Conservation (phyloP, 2,113 vertebrate genomes). For the Gallinago undulata region DNA sequence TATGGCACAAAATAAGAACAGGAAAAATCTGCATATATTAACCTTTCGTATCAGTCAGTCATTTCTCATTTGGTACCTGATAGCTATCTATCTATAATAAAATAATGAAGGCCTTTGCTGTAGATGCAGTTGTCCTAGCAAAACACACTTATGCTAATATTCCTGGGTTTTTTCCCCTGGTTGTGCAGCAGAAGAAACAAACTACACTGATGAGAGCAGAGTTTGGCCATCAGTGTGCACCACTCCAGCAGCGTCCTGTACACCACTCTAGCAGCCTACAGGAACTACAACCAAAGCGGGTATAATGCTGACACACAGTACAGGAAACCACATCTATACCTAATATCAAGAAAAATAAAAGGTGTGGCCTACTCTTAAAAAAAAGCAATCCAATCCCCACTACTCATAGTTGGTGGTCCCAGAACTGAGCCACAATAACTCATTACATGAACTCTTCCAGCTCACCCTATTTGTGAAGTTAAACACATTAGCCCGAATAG, state of each 20-base stretch:
- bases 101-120: not conserved
- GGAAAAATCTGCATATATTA: not conserved
- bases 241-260: not conserved
- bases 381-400: not conserved
- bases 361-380: not conserved
- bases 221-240: not conserved
- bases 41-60: not conserved
- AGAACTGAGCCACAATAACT: not conserved
- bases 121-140: not conserved
- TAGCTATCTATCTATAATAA: not conserved
- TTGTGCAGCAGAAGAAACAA: not conserved
- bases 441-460: not conserved
- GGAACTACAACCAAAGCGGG: not conserved
- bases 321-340: not conserved
- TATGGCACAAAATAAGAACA: not conserved
- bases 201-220: not conserved
- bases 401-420: not conserved
- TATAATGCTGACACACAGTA: not conserved
- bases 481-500: not conserved
- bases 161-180: not conserved
- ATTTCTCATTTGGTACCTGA: not conserved
- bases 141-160: not conserved
- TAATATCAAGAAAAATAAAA: not conserved
- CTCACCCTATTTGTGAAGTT: not conserved
- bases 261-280: not conserved